Evolutionary conservation across 2,113 vertebrate species (phyloP).

Genomic region (Nycticryphes semicollaris): DNA sequence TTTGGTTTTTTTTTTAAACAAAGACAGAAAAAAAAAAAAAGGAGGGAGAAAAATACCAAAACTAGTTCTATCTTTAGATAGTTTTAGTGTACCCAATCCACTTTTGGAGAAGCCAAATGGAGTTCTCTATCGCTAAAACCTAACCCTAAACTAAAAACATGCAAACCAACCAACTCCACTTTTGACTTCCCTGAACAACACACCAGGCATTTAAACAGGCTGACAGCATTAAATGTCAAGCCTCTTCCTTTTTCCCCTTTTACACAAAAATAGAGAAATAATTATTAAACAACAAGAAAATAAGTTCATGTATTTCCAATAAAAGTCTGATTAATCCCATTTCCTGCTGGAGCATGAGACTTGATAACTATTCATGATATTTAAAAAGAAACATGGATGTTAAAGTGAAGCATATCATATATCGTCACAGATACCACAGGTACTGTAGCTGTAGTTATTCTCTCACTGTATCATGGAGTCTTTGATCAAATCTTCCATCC

Average conservation of each 20-base stretch:
- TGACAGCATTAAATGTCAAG: neutral
- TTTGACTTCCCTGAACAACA: neutral
- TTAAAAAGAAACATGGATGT: neutral
- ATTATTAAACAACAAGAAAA: neutral
- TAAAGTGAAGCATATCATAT: neutral
- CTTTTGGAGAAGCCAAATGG: neutral
- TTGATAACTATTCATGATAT: neutral
- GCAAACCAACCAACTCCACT: neutral
- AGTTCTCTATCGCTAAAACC: neutral
- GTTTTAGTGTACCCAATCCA: neutral
- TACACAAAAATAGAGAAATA: neutral
- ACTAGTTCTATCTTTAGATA: neutral
- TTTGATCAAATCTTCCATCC: neutral
- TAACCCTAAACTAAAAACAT: neutral
- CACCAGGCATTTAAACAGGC: neutral
- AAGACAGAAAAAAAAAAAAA: neutral
- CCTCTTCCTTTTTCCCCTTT: neutral
- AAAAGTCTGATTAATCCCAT: neutral
- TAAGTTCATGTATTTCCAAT: neutral
- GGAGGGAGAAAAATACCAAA: neutral
- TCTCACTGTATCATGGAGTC: neutral
- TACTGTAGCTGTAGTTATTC: neutral
- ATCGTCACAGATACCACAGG: neutral
- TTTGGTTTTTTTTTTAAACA: neutral
- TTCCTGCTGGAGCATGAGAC: neutral